phyloP scores from a whole-genome alignment of 2,797 vertebrate genomes.

The Thunnus albacares region DNA sequence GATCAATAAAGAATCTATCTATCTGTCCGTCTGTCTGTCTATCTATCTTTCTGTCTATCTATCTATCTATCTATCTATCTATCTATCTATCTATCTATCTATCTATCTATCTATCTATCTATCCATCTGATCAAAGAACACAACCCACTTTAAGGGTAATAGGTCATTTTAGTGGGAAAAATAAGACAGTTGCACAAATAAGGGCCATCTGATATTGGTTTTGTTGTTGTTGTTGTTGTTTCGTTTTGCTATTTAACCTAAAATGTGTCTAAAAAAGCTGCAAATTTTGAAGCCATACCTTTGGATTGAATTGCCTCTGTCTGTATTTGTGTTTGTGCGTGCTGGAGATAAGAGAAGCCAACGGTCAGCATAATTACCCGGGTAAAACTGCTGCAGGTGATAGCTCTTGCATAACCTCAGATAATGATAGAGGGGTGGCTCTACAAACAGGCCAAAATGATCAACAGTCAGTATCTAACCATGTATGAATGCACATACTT shows the following conservation, averaged over 20 bases:
- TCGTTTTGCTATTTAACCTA: background rate
- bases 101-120: no score
- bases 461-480: constrained; percentile 4
- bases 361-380: constrained; percentile 72
- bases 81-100: no score
- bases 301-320: constrained; percentile 11
- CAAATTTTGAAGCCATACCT: background rate
- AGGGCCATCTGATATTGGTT: background rate
- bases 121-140: background rate
- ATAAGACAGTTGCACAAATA: background rate
- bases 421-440: constrained; percentile 70
- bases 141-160: background rate
- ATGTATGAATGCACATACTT: background rate
- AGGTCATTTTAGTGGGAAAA: background rate
- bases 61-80: no score
- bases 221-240: background rate
- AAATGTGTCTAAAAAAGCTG: background rate
- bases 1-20: no score
- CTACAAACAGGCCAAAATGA: constrained; percentile 49
- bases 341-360: constrained; percentile 73
- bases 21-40: no score
- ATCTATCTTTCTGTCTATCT: no score
- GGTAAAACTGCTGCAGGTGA: constrained; percentile 71
- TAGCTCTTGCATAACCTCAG: constrained; percentile 73
- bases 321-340: constrained; percentile 39